Evolutionary conservation across 2,113 vertebrate species (phyloP), one percentile per base, ranked within the genome.

Genomic region (Chlorodrepanis virens): DNA sequence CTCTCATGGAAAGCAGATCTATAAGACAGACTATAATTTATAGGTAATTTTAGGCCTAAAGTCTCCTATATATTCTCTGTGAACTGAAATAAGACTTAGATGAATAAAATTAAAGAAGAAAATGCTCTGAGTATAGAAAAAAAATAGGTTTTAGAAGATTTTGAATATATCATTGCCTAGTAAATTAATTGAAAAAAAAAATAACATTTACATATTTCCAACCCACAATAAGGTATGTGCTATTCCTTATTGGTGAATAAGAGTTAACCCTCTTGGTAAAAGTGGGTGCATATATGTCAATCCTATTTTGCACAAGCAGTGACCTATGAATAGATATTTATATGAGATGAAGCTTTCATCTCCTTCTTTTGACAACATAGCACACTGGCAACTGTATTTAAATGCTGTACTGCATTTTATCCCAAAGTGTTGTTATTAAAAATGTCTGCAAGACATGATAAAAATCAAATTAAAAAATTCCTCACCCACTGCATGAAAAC

Each of bases 1-100:
- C 44, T 89, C 88, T 96, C 83, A 80, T 74, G 47, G 81, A 92
- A 96, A 97, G 45, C 29, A 92, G 71, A 95, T 93, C 85, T 92
- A 35, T 39, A 54, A 95, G 42, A 91, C 44, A 94, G 47, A 60
- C 27, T 80, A 93, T 85, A 84, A 92, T 78, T 94, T 94, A 90
- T 49, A 64, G 22, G 60, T 82, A 87, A 90, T 96, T 88, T 91
- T 70, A 90, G 87, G 35, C n/a, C 49, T 87, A 81, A 94, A 91
- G 20, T 68, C 6, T 60, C 7, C 87, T 71, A 70, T 78, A 33
- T 83, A 20, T 33, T 85, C 42, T 79, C 8, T 71, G 42, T 92
- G 84, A 20, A 6, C 5, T 54, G 72, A 74, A 50, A 37, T 83
- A 91, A 76, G 11, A 77, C 31, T 22, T 92, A 20, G 9, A 83